These are phyloP conservation scores for Polydesmus complanatus DNA, from an alignment of 2,888 invertebrate species.

Conservation along the genomic window DNA sequence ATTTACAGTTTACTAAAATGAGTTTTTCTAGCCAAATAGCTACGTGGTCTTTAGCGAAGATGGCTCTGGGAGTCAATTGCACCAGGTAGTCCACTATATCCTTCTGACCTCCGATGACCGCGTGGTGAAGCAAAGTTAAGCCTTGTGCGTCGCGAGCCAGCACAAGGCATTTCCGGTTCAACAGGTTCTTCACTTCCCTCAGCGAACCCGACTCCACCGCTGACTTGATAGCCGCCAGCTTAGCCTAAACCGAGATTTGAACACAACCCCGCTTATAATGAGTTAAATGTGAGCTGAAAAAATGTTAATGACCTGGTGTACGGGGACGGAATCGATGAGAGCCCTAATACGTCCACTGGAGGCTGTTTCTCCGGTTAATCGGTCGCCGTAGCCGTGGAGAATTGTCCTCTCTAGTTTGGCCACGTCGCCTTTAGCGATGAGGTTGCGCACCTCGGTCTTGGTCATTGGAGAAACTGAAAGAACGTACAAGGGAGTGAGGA, in stretches of 20 bases:
- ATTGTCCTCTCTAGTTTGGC: slow-evolving; percentile 79
- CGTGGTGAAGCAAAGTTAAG: slow-evolving; percentile 26
- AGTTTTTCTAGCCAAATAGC: background rate
- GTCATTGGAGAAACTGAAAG: slow-evolving; percentile 14
- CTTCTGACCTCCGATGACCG: slow-evolving; percentile 30
- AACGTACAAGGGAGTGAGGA: background rate
- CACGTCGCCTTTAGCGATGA: slow-evolving; percentile 52
- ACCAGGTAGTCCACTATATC: slow-evolving; percentile 33
- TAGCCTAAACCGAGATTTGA: slow-evolving; percentile 2
- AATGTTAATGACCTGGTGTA: slow-evolving; percentile 45
- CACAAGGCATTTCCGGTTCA: slow-evolving; percentile 38
- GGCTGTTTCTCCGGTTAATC: slow-evolving; percentile 53
- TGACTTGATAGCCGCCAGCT: background rate
- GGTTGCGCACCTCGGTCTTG: slow-evolving; percentile 21
- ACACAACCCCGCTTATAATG: background rate
- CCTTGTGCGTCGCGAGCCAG: slow-evolving; percentile 30
- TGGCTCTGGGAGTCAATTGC: slow-evolving; percentile 30
- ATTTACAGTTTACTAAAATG: background rate
- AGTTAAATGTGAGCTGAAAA: too few relatives aligned
- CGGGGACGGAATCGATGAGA: slow-evolving; percentile 51
- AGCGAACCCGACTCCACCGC: slow-evolving; percentile 32
- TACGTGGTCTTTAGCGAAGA: slow-evolving; percentile 32
- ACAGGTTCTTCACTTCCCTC: slow-evolving; percentile 33
- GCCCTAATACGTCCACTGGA: slow-evolving; percentile 46
- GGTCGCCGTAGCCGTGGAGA: slow-evolving; percentile 73